Conservation (phyloP, 2,113 vertebrate genomes). For the Myotis yumanensis region DNA sequence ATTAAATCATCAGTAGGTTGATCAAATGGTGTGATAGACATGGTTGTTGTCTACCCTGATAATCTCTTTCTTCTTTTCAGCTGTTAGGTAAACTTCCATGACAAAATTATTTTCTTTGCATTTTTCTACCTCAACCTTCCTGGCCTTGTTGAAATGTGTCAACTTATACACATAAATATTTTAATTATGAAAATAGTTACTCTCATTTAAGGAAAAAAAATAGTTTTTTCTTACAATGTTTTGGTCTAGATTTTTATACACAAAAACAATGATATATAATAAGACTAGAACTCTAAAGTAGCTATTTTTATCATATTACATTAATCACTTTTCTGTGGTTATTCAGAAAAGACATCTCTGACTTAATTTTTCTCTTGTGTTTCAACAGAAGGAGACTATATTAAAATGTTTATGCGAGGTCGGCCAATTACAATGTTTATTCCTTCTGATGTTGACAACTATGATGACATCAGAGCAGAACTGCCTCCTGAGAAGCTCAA, state of each 20-base stretch:
- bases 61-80: slow-evolving; percentile 22
- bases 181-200: slow-evolving; percentile 51
- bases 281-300: not conserved
- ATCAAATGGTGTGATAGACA: not conserved
- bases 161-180: slow-evolving; percentile 9
- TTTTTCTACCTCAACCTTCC: slow-evolving; percentile 4
- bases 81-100: not conserved
- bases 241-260: slow-evolving; percentile 30
- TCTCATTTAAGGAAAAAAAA: slow-evolving; percentile 24
- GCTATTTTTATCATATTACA: not conserved
- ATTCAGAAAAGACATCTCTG: slow-evolving; percentile 61
- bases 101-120: slow-evolving; percentile 20
- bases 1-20: not conserved
- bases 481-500: slow-evolving; percentile 95
- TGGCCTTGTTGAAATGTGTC: not conserved
- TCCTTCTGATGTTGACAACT: slow-evolving; percentile 95
- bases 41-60: not conserved
- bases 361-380: slow-evolving; percentile 78
- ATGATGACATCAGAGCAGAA: slow-evolving; percentile 93
- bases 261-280: not conserved
- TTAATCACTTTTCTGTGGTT: not conserved
- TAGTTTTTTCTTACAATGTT: slow-evolving; percentile 24
- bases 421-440: slow-evolving; percentile 99
- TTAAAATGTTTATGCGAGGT: slow-evolving; percentile 99
- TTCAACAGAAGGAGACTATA: slow-evolving; percentile 94